phyloP scores from a whole-genome alignment of 2,113 vertebrate genomes.

The Tiliqua scincoides region DNA sequence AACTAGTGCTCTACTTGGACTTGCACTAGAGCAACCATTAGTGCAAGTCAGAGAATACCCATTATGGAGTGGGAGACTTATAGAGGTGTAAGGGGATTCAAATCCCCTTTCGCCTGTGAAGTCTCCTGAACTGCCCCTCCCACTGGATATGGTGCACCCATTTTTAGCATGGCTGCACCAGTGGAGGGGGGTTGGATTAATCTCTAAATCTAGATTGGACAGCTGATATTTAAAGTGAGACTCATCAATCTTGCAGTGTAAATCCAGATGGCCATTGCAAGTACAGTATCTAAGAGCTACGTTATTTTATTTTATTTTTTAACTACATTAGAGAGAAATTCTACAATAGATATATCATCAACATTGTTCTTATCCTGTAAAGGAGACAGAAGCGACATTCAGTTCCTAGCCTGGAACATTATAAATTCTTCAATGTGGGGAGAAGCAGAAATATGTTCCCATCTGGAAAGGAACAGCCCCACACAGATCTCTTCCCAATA shows the following conservation, averaged over 20 bases:
- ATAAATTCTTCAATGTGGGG: conserved; percentile 63
- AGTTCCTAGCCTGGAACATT: conserved; percentile 62
- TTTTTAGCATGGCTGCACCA: no score
- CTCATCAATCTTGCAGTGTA: not conserved
- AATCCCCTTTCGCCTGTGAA: no score
- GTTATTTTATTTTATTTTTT: not conserved
- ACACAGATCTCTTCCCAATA: conserved; percentile 66
- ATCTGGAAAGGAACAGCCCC: conserved; percentile 51
- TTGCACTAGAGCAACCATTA: no score
- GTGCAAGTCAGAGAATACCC: no score
- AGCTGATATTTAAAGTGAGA: conserved; percentile 11
- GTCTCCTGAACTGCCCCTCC: no score
- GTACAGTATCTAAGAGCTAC: conserved; percentile 44
- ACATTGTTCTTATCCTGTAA: not conserved
- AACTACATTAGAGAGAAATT: conserved; percentile 34
- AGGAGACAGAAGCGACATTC: conserved; percentile 41
- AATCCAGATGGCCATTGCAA: conserved; percentile 47
- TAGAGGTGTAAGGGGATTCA: no score
- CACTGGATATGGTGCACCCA: no score
- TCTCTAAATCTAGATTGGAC: not conserved
- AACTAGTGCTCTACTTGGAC: no score
- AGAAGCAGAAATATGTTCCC: conserved; percentile 13
- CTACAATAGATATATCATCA: not conserved
- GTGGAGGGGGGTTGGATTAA: no score
- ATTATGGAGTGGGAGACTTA: no score